Percentiles rank a stretch among this genome's conserved stretches.
phyloP scores from a whole-genome alignment of 2,113 vertebrate genomes.

The Gymnobelideus leadbeateri region DNA sequence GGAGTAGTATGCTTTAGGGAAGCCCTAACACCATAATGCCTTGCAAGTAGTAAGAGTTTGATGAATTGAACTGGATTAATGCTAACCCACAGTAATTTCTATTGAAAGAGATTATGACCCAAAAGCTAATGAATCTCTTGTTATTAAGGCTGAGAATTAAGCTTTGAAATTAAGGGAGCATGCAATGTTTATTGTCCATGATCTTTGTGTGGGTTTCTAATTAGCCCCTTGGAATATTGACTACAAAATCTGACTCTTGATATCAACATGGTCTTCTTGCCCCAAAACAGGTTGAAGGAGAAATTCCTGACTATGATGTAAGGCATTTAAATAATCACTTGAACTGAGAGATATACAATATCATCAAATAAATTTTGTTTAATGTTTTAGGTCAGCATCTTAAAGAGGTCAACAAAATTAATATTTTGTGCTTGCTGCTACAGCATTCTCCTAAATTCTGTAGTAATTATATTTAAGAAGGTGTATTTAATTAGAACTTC shows the following conservation, averaged over 20 bases:
- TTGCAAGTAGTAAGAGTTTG: neutral
- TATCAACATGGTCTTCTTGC: neutral
- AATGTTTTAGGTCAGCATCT: neutral
- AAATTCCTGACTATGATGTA: neutral
- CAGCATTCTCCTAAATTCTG: neutral
- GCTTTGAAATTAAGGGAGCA: conserved; percentile 55
- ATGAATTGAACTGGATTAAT: conserved; percentile 20
- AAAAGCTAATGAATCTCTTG: neutral
- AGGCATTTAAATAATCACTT: neutral
- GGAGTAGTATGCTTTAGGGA: neutral
- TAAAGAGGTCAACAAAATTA: neutral
- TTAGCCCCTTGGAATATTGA: conserved; percentile 60
- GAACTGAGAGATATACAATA: neutral
- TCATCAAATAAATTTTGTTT: neutral
- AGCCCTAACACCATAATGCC: neutral
- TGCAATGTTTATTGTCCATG: conserved; percentile 62
- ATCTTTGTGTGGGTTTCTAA: conserved; percentile 63
- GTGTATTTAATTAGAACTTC: neutral
- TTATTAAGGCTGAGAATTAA: conserved; percentile 33
- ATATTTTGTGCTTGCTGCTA: neutral
- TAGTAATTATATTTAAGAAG: conserved; percentile 23
- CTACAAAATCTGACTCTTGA: conserved; percentile 4
- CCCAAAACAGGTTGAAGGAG: neutral
- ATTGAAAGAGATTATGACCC: conserved; percentile 18
- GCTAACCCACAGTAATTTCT: neutral